Percentiles rank a stretch among this genome's conserved stretches.
Conservation (phyloP, 2,797 vertebrate genomes). For the Botia almorhae region DNA sequence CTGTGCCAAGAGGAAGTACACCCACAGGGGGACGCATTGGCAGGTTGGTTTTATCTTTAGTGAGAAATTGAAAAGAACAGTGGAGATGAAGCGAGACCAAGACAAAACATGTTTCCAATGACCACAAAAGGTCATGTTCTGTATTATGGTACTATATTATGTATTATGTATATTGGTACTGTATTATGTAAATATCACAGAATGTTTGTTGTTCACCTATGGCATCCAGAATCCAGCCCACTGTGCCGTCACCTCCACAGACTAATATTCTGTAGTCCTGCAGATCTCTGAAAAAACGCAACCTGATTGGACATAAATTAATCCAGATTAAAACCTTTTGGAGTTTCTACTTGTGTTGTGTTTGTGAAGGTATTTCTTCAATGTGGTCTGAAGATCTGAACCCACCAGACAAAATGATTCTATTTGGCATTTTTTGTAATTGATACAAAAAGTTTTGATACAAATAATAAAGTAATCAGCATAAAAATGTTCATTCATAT, state of each 20-base stretch:
- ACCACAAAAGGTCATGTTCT: not conserved
- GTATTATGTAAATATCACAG: too few relatives aligned
- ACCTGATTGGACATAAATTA: slow-evolving; percentile 69
- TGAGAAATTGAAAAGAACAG: slow-evolving; percentile 50
- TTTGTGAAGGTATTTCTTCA: too few relatives aligned
- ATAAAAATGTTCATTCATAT: too few relatives aligned
- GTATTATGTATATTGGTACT: too few relatives aligned
- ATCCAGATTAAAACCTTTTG: not conserved
- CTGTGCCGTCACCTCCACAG: slow-evolving; percentile 93
- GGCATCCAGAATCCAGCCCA: slow-evolving; percentile 93
- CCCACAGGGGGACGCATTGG: slow-evolving; percentile 83
- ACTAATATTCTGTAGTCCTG: slow-evolving; percentile 85
- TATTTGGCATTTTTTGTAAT: too few relatives aligned
- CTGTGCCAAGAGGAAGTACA: slow-evolving; percentile 91
- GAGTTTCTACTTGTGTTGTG: too few relatives aligned
- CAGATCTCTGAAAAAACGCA: slow-evolving; percentile 88
- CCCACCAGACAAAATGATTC: too few relatives aligned
- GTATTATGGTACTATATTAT: too few relatives aligned
- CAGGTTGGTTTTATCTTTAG: slow-evolving; percentile 85
- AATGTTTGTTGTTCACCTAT: slow-evolving; percentile 79
- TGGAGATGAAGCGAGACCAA: not conserved
- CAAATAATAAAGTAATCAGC: too few relatives aligned
- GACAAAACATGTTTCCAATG: not conserved
- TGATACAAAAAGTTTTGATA: too few relatives aligned
- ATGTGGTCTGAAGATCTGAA: too few relatives aligned